Evolutionary conservation across 1,140 invertebrate genomes (phyloP).

Genomic region (Battus philenor): DNA sequence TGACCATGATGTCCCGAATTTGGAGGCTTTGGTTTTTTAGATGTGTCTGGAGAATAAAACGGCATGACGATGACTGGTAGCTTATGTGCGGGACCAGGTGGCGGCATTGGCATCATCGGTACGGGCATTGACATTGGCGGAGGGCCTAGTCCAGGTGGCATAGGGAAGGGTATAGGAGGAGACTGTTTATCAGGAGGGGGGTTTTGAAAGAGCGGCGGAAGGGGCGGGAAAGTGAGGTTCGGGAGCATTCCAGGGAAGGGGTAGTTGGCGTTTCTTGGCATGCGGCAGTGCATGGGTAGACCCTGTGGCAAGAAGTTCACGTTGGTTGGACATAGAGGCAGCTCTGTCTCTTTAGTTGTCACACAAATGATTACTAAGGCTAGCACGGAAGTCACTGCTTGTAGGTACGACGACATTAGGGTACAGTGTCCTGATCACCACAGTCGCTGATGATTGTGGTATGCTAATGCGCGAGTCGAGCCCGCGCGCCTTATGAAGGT

Average conservation of each 20-base stretch:
- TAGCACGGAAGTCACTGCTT: too few relatives aligned
- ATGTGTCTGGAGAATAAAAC: conserved; percentile 52
- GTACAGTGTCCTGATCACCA: too few relatives aligned
- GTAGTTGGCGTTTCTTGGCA: conserved; percentile 34
- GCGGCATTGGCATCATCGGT: conserved; percentile 24
- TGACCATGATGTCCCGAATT: conserved; percentile 1
- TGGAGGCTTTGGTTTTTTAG: conserved; percentile 30
- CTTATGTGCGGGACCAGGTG: conserved; percentile 38
- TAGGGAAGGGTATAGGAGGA: conserved; percentile 23
- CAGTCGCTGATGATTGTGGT: too few relatives aligned
- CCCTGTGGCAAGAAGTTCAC: conserved; percentile 56
- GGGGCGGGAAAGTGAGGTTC: conserved; percentile 13
- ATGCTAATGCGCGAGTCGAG: too few relatives aligned
- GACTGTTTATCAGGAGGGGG: conserved; percentile 24
- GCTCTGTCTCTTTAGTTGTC: conserved; percentile 33
- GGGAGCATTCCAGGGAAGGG: conserved; percentile 5
- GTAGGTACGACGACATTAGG: too few relatives aligned
- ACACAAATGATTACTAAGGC: too few relatives aligned
- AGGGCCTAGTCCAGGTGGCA: conserved; percentile 18
- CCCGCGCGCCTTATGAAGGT: too few relatives aligned
- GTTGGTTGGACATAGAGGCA: conserved; percentile 55
- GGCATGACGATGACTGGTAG: conserved; percentile 69
- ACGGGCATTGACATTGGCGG: conserved; percentile 33
- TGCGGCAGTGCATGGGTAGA: conserved; percentile 61
- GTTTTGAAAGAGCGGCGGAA: conserved; percentile 27